Percentiles rank a stretch among this genome's conserved stretches.
Conservation (phyloP, 1,140 invertebrate genomes). For the Brachionus rotundiformis region DNA sequence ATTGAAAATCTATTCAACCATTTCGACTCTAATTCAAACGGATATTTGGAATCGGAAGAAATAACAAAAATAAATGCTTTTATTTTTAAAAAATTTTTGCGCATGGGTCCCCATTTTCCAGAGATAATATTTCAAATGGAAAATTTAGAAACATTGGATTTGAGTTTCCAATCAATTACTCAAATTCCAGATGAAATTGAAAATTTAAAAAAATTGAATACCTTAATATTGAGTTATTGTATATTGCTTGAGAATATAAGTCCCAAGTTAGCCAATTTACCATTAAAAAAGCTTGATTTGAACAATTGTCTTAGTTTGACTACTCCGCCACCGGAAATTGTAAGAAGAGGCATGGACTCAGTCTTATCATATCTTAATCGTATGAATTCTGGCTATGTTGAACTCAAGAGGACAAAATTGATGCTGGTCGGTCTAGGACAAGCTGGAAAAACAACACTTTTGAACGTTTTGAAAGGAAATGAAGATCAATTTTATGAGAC, state of each 20-base stretch:
- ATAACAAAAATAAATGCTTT: slow-evolving; percentile 21
- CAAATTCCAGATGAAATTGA: slow-evolving; percentile 48
- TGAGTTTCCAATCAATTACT: slow-evolving; percentile 55
- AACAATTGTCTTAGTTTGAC: slow-evolving; percentile 57
- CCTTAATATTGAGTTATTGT: slow-evolving; percentile 33
- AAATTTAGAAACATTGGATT: slow-evolving; percentile 30
- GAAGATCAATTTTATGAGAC: slow-evolving; percentile 52
- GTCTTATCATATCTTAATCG: slow-evolving; percentile 59
- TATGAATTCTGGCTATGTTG: slow-evolving; percentile 56
- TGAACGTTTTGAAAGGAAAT: neutral
- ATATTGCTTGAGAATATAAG: slow-evolving; percentile 54
- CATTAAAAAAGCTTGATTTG: slow-evolving; percentile 56
- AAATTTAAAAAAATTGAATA: slow-evolving; percentile 27
- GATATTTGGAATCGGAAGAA: slow-evolving; percentile 24
- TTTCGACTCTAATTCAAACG: slow-evolving; percentile 21
- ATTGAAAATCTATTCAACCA: neutral
- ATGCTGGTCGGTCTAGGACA: slow-evolving; percentile 64
- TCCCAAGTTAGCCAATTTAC: slow-evolving; percentile 55
- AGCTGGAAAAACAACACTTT: slow-evolving; percentile 63
- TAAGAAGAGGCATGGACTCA: slow-evolving; percentile 56
- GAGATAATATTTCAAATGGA: neutral
- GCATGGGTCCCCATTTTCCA: neutral
- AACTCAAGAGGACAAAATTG: slow-evolving; percentile 61
- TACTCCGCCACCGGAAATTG: slow-evolving; percentile 61
- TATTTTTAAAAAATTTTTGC: slow-evolving; percentile 39